These are phyloP conservation scores for Takifugu ocellatus DNA, from an alignment of 2,797 vertebrate species.

Conservation along the genomic window DNA sequence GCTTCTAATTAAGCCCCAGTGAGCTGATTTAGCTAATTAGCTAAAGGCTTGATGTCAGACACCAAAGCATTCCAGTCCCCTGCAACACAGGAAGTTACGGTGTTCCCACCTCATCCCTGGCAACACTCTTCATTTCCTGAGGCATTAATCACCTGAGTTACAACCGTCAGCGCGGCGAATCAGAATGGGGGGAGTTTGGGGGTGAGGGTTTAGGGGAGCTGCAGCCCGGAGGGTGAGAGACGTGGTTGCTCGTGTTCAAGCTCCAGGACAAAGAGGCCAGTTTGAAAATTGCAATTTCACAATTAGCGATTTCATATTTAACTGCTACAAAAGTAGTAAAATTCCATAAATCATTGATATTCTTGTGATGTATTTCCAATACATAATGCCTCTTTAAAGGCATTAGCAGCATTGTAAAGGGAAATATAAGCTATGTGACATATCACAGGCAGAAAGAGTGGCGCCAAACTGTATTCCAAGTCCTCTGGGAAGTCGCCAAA, in stretches of 20 bases:
- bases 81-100: conserved; percentile 64
- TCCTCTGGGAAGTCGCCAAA: conserved; percentile 34
- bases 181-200: conserved; percentile 3
- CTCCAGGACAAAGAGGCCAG: conserved; percentile 23
- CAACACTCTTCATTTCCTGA: conserved; percentile 72
- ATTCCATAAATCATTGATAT: too few relatives aligned
- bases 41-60: conserved; percentile 67
- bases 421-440: background rate
- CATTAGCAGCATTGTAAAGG: background rate
- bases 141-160: conserved; percentile 70
- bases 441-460: background rate
- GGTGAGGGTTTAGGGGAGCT: background rate
- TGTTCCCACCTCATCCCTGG: conserved; percentile 58
- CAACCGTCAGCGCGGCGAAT: conserved; percentile 51
- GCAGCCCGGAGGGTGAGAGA: conserved; percentile 27
- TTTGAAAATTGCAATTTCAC: background rate
- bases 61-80: conserved; percentile 65
- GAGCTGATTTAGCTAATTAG: conserved; percentile 80
- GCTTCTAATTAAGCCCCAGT: conserved; percentile 79
- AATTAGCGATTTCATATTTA: background rate
- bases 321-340: background rate
- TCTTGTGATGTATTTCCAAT: too few relatives aligned
- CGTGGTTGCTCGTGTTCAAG: conserved; percentile 24
- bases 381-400: too few relatives aligned
- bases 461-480: conserved; percentile 1